Base-by-base conservation (phyloP, 2,113 vertebrate genomes). In the Pelecanoides urinatrix region DNA sequence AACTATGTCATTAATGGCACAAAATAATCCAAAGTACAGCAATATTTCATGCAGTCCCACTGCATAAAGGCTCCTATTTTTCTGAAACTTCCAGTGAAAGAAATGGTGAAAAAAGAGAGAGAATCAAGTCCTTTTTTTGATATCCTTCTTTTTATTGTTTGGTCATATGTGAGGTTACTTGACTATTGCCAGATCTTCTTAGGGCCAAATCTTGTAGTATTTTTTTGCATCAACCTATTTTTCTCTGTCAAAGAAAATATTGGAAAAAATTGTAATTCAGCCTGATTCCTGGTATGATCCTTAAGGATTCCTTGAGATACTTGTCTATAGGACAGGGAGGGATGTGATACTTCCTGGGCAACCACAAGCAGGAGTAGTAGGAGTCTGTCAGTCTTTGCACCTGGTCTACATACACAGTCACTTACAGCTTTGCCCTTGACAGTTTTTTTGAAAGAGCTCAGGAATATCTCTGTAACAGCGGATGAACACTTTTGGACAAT, bases 41-140 rank as follows among this genome's bases (percentile, higher is more conserved):
- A 67, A 68, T 81, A 87, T 65, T 93, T 96, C 72, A 47, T 72
- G 34, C n/a, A 80, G n/a, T 67, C 5, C 8, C 49, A 79, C 22
- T 72, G 21, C 77, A 67, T 86, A 78, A 91, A 75, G 32, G 29
- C 13, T 86, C 13, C 6, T 49, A 16, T 78, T 73, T 91, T 90
- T 75, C 50, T 84, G 75, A 91, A 68, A 7, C 23, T 90, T 91
- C 36, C 30, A 78, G 70, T 18, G 49, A 75, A 77, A 67, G 17
- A 19, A 2, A 5, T 5, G 8, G 7, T 2, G 2, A 6, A 4
- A 14, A 5, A 13, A 22, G 8, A 66, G 36, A 59, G 44, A 88
- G 15, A 73, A 72, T 49, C 17, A 10, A 56, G 13, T 59, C 4
- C 3, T 32, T 63, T 26, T 66, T 53, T 38, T 20, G 0, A 16